Evolutionary conservation across 2,888 invertebrate species (phyloP).

Genomic region (Schrankia costaestrigalis): DNA sequence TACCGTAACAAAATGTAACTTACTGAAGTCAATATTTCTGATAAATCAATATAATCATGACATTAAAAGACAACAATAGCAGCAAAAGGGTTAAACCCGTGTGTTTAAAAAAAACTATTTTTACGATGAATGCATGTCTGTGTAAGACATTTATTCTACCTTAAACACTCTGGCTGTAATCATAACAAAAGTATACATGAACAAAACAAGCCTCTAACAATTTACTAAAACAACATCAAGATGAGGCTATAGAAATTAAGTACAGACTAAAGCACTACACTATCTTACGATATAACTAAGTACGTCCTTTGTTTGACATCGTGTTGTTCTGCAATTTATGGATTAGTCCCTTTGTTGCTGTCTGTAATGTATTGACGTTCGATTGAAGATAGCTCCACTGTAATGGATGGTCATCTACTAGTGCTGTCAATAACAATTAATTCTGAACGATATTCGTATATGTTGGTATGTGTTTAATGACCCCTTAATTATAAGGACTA

Average conservation of each 20-base stretch:
- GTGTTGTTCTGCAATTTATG: constrained; percentile 58
- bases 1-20: too few relatives aligned
- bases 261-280: constrained; percentile 11
- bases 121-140: too few relatives aligned
- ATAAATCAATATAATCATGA: too few relatives aligned
- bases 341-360: constrained; percentile 52
- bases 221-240: not conserved
- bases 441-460: constrained; percentile 9
- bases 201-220: not conserved
- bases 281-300: constrained; percentile 25
- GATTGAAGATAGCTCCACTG: constrained; percentile 46
- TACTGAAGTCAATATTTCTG: too few relatives aligned
- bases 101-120: too few relatives aligned
- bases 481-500: too few relatives aligned
- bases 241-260: constrained; percentile 11
- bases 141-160: too few relatives aligned
- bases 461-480: too few relatives aligned
- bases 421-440: constrained; percentile 24
- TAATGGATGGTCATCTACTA: constrained; percentile 41
- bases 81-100: too few relatives aligned
- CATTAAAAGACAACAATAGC: too few relatives aligned
- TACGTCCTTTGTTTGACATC: constrained; percentile 44
- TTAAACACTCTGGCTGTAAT: too few relatives aligned
- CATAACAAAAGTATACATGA: too few relatives aligned
- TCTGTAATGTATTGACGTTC: constrained; percentile 52